Evolutionary conservation across 2,113 vertebrate genomes (phyloP), one percentile per base, ranked within the genome.

Genomic region (Indicator indicator): DNA sequence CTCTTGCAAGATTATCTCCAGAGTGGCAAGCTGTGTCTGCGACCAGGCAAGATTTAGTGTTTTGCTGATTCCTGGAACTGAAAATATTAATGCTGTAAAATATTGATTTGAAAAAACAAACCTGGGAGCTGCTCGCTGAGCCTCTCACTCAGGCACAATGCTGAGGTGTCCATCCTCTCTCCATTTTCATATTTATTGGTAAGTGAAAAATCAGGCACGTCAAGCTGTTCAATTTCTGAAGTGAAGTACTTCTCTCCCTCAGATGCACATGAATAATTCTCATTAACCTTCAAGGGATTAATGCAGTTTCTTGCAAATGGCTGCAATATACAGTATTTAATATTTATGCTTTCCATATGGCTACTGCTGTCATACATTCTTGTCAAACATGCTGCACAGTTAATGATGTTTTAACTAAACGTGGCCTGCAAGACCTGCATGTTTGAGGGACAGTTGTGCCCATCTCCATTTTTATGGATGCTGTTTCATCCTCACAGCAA

Each of bases 341-440:
- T 97, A 97, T 97, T 97, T 97, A 97, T 96, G 92, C 94, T 96
- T 95, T 97, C 96, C 96, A 96, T 97, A 97, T 97, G 96, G 95
- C 90, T 91, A 59, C 73, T 82, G 83, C 94, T 96, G 94, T 96
- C 93, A 94, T 96, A 97, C 90, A 70, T 95, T 93, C 96, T 94
- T 97, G 96, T 97, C 95, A 95, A 93, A 96, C 95, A 96, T 33
- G 80, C 92, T 93, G 80, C 92, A 88, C 76, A 91, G 88, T 91
- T 96, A 96, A 95, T 94, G 94, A 86, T 94, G 95, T 86, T 95
- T 95, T 92, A 95, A 91, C 86, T 86, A 88, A 97, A 95, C 58
- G 44, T 79, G 40, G 36, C 83, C 83, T 0, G 1, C 79, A 88
- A 84, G 90, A 93, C 93, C 94, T 91, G 76, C 54, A 52, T 75